phyloP scores from a whole-genome alignment of 2,888 invertebrate genomes.

The Drosophila subsilvestris region DNA sequence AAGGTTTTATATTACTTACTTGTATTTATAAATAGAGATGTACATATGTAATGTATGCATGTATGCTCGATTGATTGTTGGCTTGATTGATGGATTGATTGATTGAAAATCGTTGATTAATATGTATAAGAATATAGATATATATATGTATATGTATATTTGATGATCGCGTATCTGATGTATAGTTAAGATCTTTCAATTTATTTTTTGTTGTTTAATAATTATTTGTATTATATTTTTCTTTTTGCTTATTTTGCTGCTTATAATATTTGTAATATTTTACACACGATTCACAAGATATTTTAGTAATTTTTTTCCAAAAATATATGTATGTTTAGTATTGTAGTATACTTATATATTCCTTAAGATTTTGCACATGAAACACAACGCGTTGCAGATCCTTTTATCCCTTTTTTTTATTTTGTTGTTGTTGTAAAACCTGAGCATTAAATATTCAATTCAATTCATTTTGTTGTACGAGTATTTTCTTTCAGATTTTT shows the following conservation, averaged over 20 bases:
- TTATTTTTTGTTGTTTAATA: constrained; percentile 27
- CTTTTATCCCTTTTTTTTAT: constrained; percentile 26
- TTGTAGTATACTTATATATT: constrained; percentile 22
- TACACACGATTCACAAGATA: constrained; percentile 29
- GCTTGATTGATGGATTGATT: constrained; percentile 66
- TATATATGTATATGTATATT: constrained; percentile 22
- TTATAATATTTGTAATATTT: constrained; percentile 33
- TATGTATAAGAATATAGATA: constrained; percentile 52
- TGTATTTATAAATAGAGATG: constrained; percentile 31
- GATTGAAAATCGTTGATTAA: constrained; percentile 57
- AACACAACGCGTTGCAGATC: constrained; percentile 65
- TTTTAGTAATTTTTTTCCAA: constrained; percentile 59
- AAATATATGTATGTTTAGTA: constrained; percentile 44
- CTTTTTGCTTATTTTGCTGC: constrained; percentile 13
- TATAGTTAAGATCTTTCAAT: constrained; percentile 45
- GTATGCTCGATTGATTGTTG: constrained; percentile 57
- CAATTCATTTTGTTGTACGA: constrained; percentile 31
- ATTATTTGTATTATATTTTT: constrained; percentile 21
- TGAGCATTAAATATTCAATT: constrained; percentile 58
- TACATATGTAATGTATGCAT: constrained; percentile 14
- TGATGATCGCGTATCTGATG: constrained; percentile 36
- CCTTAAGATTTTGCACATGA: constrained; percentile 65
- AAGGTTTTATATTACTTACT: not conserved
- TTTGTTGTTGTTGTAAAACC: constrained; percentile 47
- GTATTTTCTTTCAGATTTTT: constrained; percentile 39